A percentile compares a stretch with the other conserved stretches of the same genome.
These are phyloP conservation scores for Buathra laborator DNA, from an alignment of 2,888 invertebrate species.

Conservation along the genomic window DNA sequence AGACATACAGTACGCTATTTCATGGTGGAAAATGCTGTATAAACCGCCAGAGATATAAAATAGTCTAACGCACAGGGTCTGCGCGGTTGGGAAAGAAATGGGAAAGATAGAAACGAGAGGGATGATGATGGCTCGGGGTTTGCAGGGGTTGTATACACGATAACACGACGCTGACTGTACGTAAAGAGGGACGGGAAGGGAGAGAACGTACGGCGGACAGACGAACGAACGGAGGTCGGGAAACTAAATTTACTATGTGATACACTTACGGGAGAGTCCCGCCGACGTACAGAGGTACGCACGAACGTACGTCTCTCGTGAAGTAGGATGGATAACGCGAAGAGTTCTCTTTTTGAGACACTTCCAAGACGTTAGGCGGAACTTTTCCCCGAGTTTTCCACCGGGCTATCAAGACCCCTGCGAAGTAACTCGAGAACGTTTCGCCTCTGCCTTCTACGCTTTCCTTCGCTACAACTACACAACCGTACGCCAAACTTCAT, in stretches of 20 bases:
- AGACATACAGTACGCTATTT: conserved; percentile 7
- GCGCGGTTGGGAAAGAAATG: conserved; percentile 22
- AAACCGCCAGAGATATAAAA: conserved; percentile 62
- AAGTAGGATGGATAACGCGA: conserved; percentile 39
- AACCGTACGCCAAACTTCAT: conserved; percentile 1
- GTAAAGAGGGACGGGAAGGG: conserved; percentile 46
- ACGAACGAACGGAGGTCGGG: conserved; percentile 75
- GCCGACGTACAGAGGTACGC: conserved; percentile 52
- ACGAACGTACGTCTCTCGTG: conserved; percentile 29
- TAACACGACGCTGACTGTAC: conserved; percentile 18
- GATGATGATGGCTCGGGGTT: neutral
- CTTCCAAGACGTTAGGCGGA: conserved; percentile 83
- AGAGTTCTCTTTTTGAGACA: conserved; percentile 83
- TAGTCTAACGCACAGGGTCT: conserved; percentile 39
- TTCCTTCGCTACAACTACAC: conserved; percentile 9
- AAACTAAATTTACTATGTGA: conserved; percentile 85
- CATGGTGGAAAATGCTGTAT: conserved; percentile 28
- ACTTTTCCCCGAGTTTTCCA: conserved; percentile 77
- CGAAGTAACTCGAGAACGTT: conserved; percentile 78
- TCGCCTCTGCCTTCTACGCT: conserved; percentile 57
- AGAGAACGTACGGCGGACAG: conserved; percentile 37
- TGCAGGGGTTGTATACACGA: neutral
- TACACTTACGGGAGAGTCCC: conserved; percentile 82
- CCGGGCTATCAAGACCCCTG: conserved; percentile 61
- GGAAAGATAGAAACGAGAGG: neutral